Conservation (phyloP, 1,140 invertebrate genomes). For the Neodiprion lecontei region DNA sequence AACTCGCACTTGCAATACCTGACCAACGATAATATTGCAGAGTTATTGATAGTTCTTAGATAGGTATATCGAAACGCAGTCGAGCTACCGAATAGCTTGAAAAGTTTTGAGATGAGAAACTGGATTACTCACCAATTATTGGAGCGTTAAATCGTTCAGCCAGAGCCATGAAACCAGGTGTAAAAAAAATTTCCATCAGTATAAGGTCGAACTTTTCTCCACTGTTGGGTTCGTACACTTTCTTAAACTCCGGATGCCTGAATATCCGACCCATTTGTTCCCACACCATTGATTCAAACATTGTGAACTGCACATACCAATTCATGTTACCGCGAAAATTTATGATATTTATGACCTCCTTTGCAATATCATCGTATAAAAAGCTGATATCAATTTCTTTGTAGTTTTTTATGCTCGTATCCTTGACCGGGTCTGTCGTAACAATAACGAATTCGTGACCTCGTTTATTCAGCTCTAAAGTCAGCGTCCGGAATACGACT, state of each 20-base stretch:
- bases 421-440: constrained; percentile 44
- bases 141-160: constrained; percentile 10
- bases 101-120: neutral
- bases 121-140: neutral
- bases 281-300: neutral
- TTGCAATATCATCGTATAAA: too few species aligned
- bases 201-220: constrained; percentile 12
- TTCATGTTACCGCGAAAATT: neutral
- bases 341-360: too few species aligned
- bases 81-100: too few species aligned
- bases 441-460: constrained; percentile 54
- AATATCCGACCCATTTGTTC: neutral
- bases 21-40: neutral
- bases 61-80: neutral
- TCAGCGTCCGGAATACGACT: constrained; percentile 47
- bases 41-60: neutral
- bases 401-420: too few species aligned
- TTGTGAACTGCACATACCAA: neutral
- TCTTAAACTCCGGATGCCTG: too few species aligned
- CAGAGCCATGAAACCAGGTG: neutral
- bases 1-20: too few species aligned
- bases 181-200: constrained; percentile 10
- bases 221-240: neutral
- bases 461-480: constrained; percentile 46
- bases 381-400: too few species aligned